Evolutionary conservation across 1,140 invertebrate genomes (phyloP).

Genomic region (Atopsyche davidsoni): DNA sequence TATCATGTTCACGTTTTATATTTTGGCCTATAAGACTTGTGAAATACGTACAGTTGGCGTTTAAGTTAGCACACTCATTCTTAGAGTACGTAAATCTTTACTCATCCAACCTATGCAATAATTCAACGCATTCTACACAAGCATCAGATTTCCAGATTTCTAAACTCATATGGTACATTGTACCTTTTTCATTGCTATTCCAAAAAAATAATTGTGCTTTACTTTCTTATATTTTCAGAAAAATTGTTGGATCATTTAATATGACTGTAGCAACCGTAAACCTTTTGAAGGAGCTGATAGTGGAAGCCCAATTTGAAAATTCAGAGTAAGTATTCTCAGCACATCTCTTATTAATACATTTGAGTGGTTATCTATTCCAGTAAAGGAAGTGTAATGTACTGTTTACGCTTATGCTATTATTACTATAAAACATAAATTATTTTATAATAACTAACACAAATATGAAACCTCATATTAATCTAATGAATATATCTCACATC

Average conservation of each 20-base stretch:
- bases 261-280: constrained; percentile 54
- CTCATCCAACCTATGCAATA: not conserved
- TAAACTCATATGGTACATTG: not conserved
- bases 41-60: no score
- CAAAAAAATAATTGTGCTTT: not conserved
- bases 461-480: constrained; percentile 27
- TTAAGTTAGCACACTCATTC: not conserved
- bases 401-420: constrained; percentile 6
- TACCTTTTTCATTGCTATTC: not conserved
- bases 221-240: constrained; percentile 38
- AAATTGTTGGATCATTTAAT: constrained; percentile 52
- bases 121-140: not conserved
- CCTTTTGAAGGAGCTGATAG: constrained; percentile 55
- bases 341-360: not conserved
- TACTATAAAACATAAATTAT: constrained; percentile 6
- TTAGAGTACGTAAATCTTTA: not conserved
- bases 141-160: not conserved
- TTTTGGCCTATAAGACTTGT: not conserved
- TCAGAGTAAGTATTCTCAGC: constrained; percentile 48
- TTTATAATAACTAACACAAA: not conserved
- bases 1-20: not conserved
- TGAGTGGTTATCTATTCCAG: not conserved
- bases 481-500: constrained; percentile 26
- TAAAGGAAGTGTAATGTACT: constrained; percentile 1
- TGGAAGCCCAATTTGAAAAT: constrained; percentile 51